Conservation (phyloP, 23 tunicate species). For the Phallusia fumigata region DNA sequence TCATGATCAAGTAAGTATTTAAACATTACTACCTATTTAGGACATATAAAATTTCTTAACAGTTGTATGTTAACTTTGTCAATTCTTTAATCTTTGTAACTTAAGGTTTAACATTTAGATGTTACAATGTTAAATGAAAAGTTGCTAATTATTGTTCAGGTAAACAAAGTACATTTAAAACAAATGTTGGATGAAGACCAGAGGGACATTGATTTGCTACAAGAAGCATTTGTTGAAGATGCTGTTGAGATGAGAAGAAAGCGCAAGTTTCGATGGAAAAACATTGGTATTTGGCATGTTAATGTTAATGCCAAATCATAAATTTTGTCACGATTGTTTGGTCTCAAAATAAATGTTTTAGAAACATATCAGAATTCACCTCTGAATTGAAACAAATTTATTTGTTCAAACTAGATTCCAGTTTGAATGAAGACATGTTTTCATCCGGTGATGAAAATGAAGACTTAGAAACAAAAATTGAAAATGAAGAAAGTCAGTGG, state of each 20-base stretch:
- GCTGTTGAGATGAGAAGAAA: slow-evolving; percentile 55
- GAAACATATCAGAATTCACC: too few species aligned
- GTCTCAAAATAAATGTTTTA: too few species aligned
- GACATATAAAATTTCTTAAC: too few species aligned
- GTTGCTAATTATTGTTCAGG: slow-evolving; percentile 15
- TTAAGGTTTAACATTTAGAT: too few species aligned
- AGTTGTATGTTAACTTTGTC: too few species aligned
- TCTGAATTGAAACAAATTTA: too few species aligned
- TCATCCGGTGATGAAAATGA: slow-evolving; percentile 76
- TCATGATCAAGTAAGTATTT: slow-evolving; percentile 40
- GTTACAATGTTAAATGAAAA: too few species aligned
- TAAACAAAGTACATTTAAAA: slow-evolving; percentile 79
- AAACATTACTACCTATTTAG: background rate
- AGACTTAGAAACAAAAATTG: slow-evolving; percentile 16
- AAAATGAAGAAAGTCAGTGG: slow-evolving; percentile 79
- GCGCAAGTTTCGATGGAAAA: slow-evolving; percentile 87
- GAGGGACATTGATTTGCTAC: slow-evolving; percentile 70
- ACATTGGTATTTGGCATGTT: too few species aligned
- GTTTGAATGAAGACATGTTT: slow-evolving; percentile 39
- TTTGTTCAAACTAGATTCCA: slow-evolving; percentile 24
- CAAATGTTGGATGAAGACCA: slow-evolving; percentile 86
- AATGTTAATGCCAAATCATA: too few species aligned
- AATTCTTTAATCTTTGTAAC: too few species aligned
- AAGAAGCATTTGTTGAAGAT: slow-evolving; percentile 91
- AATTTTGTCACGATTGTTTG: too few species aligned